Evolutionary conservation across 2,888 invertebrate species (phyloP), one percentile per base, ranked within the genome.

Genomic region (Chydorus sphaericus): DNA sequence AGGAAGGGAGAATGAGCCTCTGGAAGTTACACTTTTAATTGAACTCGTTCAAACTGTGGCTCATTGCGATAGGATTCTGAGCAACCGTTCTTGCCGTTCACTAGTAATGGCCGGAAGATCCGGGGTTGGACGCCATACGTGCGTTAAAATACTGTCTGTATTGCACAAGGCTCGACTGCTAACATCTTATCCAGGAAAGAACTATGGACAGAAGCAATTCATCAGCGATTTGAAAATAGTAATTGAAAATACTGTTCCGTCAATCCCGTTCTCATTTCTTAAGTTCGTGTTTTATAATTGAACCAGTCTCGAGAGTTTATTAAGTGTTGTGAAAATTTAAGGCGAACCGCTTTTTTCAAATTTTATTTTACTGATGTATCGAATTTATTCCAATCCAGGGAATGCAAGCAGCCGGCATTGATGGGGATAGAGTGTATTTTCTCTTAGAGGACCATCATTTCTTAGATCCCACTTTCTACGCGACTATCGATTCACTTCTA

Each of bases 371-470:
- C 14, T 44, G 8, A 44, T 30, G 33, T 20, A 33, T 66, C 16
- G 5, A 26, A 44, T 18, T 5, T 4, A 16, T 3, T 39, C 8
- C n/a, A 38, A 38, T 16, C 14, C 64, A 83, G 82, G 81, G 79
- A 7, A 78, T 86, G 73, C 85, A 87, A 70, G 68, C 74, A 39
- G 81, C 85, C n/a, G 88, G 84, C 26, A 70, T 89, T 49, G 88
- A 90, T 57, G 82, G 39, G 6, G 56, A 51, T 28, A 14, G 36
- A 10, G 81, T 82, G 0, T 79, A 85, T 54, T 71, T 92, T 39
- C 65, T 89, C n/a, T 71, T 92, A 10, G 90, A 92, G 66, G 90
- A 92, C 64, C 80, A 82, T 66, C 84, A 89, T 69, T 71, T 86
- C 23, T 73, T 78, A 18, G 78, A 81, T 61, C 71, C 78, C 7